A percentile compares a stretch with the other conserved stretches of the same genome.
Evolutionary conservation across 2,797 vertebrate genomes (phyloP).

Genomic region (Pseudochaenichthys georgianus): DNA sequence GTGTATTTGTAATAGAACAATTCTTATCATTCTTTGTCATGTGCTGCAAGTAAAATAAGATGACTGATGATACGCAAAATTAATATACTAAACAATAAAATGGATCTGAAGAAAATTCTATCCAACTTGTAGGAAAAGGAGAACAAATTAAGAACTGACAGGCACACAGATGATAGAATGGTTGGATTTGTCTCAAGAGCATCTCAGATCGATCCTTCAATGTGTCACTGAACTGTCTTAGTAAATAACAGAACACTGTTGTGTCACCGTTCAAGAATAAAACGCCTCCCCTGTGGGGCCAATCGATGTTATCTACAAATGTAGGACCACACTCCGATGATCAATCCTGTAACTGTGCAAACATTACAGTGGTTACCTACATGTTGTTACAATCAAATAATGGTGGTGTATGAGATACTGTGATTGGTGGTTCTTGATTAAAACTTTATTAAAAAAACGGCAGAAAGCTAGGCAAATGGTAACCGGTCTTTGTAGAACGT

Average conservation of each 20-base stretch:
- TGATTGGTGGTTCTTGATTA: constrained; percentile 2
- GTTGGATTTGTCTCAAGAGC: constrained; percentile 30
- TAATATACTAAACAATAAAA: neutral
- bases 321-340: constrained; percentile 20
- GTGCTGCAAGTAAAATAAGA: neutral
- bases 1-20: neutral
- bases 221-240: constrained; percentile 28
- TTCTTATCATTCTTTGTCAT: neutral
- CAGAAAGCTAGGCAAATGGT: neutral
- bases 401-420: constrained; percentile 3
- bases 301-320: constrained; percentile 57
- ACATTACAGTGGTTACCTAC: constrained; percentile 18
- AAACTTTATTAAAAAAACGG: constrained; percentile 6
- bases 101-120: constrained; percentile 2
- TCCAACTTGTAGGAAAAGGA: neutral
- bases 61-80: neutral
- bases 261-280: constrained; percentile 27
- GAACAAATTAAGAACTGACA: neutral
- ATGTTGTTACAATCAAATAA: constrained; percentile 44
- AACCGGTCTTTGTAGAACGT: neutral
- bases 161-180: neutral
- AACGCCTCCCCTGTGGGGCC: constrained; percentile 5
- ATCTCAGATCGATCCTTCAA: constrained; percentile 31
- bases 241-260: constrained; percentile 35
- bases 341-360: constrained; percentile 45